Percentiles rank a stretch among this genome's conserved stretches.
Evolutionary conservation across 1,140 invertebrate genomes (phyloP).

Genomic region (Drosophila asahinai): DNA sequence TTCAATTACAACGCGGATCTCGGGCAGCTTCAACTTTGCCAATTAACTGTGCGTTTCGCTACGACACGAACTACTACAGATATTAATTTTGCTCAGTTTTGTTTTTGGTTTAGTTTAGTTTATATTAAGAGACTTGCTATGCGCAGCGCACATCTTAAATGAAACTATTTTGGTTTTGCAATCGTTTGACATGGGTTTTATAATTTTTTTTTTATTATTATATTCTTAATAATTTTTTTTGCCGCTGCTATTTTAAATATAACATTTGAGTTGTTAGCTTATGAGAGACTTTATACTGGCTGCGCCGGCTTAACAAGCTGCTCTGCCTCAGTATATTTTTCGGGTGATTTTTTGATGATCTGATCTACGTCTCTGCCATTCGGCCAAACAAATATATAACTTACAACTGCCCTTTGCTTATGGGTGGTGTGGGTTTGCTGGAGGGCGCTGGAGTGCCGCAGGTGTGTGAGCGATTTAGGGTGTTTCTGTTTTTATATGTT

Average conservation of each 20-base stretch:
- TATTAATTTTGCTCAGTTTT: slow-evolving; percentile 27
- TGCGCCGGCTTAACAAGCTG: slow-evolving; percentile 14
- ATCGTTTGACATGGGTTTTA: slow-evolving; percentile 44
- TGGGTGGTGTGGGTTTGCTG: slow-evolving; percentile 11
- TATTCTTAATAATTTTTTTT: slow-evolving; percentile 54
- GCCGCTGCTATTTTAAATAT: slow-evolving; percentile 69
- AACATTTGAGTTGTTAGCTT: slow-evolving; percentile 74
- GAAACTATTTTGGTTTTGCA: slow-evolving; percentile 50
- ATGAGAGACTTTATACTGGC: slow-evolving; percentile 63
- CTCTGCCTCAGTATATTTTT: slow-evolving; percentile 29
- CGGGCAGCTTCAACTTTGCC: slow-evolving; percentile 9
- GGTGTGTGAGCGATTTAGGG: slow-evolving; percentile 29
- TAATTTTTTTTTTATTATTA: slow-evolving; percentile 55
- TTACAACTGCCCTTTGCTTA: slow-evolving; percentile 53
- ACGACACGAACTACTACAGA: slow-evolving; percentile 42
- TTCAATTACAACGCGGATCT: slow-evolving; percentile 15
- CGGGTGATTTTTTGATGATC: slow-evolving; percentile 27
- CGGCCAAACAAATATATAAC: slow-evolving; percentile 50
- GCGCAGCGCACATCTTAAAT: slow-evolving; percentile 52
- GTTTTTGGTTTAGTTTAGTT: slow-evolving; percentile 30
- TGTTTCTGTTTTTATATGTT: slow-evolving; percentile 33
- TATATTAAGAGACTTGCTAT: slow-evolving; percentile 28
- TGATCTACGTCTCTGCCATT: slow-evolving; percentile 29
- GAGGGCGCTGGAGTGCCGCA: slow-evolving; percentile 22
- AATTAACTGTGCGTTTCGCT: slow-evolving; percentile 33